These are phyloP conservation scores for Rhinolophus sinicus DNA, from an alignment of 2,113 vertebrate species.

Conservation along the genomic window DNA sequence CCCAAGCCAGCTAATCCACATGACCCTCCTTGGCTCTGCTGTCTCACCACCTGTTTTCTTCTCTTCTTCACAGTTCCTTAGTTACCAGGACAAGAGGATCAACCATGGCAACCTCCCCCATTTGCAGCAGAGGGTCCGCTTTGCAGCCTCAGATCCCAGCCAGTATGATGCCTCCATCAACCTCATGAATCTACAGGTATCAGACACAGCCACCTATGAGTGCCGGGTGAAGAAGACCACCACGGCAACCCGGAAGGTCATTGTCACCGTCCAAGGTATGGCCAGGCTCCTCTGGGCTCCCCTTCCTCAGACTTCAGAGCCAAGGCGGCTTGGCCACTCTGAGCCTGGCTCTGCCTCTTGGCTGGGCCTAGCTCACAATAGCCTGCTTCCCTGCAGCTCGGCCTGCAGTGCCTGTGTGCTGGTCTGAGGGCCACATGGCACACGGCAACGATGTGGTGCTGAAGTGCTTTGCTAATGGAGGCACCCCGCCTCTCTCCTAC, in stretches of 20 bases:
- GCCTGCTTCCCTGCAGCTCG: conserved; percentile 81
- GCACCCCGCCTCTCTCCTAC: conserved; percentile 88
- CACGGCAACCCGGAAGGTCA: conserved; percentile 89
- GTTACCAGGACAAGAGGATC: conserved; percentile 86
- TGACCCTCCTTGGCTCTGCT: background rate
- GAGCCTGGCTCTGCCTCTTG: background rate
- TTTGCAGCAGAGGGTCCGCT: conserved; percentile 87
- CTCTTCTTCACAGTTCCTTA: conserved; percentile 87
- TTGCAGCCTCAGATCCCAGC: conserved; percentile 85
- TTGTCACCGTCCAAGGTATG: conserved; percentile 91
- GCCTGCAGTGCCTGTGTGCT: conserved; percentile 89
- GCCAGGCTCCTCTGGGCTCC: background rate
- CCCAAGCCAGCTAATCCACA: background rate
- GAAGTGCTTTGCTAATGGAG: conserved; percentile 86
- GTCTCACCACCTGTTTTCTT: background rate
- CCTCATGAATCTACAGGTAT: conserved; percentile 82
- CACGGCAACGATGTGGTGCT: conserved; percentile 87
- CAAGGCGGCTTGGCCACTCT: background rate
- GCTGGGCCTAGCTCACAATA: background rate
- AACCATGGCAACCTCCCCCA: conserved; percentile 81
- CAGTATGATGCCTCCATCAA: conserved; percentile 91
- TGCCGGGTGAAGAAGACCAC: conserved; percentile 96
- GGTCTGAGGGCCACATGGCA: conserved; percentile 87
- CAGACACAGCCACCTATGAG: conserved; percentile 93
- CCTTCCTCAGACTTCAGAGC: background rate